Percentiles rank a stretch among this genome's conserved stretches.
These are phyloP conservation scores for Zoanthus solanderi DNA, from an alignment of 92 coral and sea anemone genomes.

Conservation along the genomic window DNA sequence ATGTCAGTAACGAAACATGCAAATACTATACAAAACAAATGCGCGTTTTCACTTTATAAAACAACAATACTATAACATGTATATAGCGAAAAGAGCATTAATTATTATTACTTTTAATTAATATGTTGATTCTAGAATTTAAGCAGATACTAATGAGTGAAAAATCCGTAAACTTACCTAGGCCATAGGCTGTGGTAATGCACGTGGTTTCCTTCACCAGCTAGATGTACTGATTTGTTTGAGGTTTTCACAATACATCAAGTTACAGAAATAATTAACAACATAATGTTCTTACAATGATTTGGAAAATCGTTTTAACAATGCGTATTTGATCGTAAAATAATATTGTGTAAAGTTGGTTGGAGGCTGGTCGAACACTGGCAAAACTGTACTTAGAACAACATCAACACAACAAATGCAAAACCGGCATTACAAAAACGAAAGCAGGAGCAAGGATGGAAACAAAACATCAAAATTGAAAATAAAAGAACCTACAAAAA, in stretches of 20 bases:
- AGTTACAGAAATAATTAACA: neutral
- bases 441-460: too few relatives aligned
- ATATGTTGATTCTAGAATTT: neutral
- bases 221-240: slow-evolving; percentile 11
- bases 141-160: slow-evolving; percentile 1
- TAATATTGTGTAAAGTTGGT: too few relatives aligned
- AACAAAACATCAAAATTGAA: too few relatives aligned
- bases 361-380: too few relatives aligned
- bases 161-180: slow-evolving; percentile 30
- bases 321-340: too few relatives aligned
- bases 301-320: neutral
- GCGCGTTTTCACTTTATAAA: neutral
- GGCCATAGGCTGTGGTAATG: slow-evolving; percentile 42
- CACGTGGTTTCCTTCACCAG: slow-evolving; percentile 12
- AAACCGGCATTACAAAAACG: too few relatives aligned
- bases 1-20: slow-evolving; percentile 16
- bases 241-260: slow-evolving; percentile 21
- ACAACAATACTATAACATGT: neutral
- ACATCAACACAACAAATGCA: too few relatives aligned
- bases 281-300: slow-evolving; percentile 9
- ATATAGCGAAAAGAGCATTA: neutral
- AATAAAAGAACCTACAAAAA: too few relatives aligned
- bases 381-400: too few relatives aligned
- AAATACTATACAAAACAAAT: slow-evolving; percentile 1
- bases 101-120: neutral